Evolutionary conservation across 1,140 invertebrate species (phyloP).

Genomic region (Lepeophtheirus salmonis): DNA sequence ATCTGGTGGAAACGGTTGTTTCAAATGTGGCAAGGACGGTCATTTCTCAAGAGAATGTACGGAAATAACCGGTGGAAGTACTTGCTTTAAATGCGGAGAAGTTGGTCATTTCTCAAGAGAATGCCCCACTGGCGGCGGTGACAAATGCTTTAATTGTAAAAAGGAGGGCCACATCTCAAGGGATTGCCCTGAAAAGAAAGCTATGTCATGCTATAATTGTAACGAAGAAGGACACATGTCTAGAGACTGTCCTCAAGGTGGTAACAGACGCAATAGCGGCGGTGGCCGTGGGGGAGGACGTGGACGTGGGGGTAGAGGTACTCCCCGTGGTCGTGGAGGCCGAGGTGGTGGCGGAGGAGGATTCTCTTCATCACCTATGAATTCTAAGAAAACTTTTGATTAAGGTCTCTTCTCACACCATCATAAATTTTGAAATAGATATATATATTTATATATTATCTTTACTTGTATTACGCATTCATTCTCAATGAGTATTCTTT

Average conservation of each 20-base stretch:
- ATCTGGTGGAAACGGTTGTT: constrained; percentile 33
- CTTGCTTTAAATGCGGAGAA: constrained; percentile 77
- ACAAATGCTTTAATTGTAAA: constrained; percentile 59
- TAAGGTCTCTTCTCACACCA: not conserved
- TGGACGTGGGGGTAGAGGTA: constrained; percentile 1
- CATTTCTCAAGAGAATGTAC: constrained; percentile 70
- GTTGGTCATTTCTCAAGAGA: constrained; percentile 66
- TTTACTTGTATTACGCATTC: not conserved
- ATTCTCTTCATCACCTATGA: not conserved
- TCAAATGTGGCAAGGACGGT: constrained; percentile 67
- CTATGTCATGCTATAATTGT: constrained; percentile 53
- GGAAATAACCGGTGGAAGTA: constrained; percentile 14
- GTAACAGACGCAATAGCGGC: constrained; percentile 19
- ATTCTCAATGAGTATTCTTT: not conserved
- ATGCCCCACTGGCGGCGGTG: constrained; percentile 42
- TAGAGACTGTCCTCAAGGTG: constrained; percentile 51
- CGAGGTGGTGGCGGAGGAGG: not conserved
- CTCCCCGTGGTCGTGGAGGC: constrained; percentile 14
- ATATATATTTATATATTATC: not conserved
- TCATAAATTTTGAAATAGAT: not conserved
- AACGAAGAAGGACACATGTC: constrained; percentile 72
- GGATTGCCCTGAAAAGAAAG: constrained; percentile 38
- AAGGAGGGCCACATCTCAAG: constrained; percentile 69
- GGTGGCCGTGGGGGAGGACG: constrained; percentile 3
- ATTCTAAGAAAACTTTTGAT: not conserved